A percentile compares a stretch with the other conserved stretches of the same genome.
phyloP scores from a whole-genome alignment of 1,140 invertebrate species.

The Bombus waltoni region DNA sequence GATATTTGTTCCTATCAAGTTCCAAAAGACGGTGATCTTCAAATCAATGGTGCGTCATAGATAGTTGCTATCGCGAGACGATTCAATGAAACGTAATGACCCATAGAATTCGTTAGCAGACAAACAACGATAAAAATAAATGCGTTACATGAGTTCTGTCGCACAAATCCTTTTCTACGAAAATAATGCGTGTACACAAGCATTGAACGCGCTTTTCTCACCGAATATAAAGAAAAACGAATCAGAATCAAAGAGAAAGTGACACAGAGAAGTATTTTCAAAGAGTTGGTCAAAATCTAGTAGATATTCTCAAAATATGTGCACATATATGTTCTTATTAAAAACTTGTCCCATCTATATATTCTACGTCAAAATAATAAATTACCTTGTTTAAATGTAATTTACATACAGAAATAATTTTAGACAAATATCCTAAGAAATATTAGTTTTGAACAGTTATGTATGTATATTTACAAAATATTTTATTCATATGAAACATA shows the following conservation, averaged over 20 bases:
- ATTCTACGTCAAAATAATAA: too few relatives aligned
- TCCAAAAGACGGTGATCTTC: background rate
- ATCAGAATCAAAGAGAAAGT: background rate
- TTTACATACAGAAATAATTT: too few relatives aligned
- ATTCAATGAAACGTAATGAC: background rate
- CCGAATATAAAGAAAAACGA: background rate
- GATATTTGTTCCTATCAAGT: background rate
- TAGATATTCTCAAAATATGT: too few relatives aligned
- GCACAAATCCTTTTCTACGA: background rate
- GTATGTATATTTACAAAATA: too few relatives aligned
- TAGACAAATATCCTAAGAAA: too few relatives aligned
- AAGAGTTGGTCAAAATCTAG: background rate
- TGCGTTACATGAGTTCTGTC: background rate
- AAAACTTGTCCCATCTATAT: too few relatives aligned
- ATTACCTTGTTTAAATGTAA: too few relatives aligned
- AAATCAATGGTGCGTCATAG: background rate
- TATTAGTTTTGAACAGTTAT: too few relatives aligned
- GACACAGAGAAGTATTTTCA: background rate
- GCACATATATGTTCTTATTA: too few relatives aligned
- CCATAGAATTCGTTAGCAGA: background rate
- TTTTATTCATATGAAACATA: too few relatives aligned
- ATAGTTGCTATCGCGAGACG: background rate
- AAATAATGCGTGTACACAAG: background rate
- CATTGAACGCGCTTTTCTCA: too few relatives aligned
- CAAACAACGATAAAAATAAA: conserved; percentile 1